Evolutionary conservation across 2,797 vertebrate genomes (phyloP).

Genomic region (Phataginus tetradactyla): DNA sequence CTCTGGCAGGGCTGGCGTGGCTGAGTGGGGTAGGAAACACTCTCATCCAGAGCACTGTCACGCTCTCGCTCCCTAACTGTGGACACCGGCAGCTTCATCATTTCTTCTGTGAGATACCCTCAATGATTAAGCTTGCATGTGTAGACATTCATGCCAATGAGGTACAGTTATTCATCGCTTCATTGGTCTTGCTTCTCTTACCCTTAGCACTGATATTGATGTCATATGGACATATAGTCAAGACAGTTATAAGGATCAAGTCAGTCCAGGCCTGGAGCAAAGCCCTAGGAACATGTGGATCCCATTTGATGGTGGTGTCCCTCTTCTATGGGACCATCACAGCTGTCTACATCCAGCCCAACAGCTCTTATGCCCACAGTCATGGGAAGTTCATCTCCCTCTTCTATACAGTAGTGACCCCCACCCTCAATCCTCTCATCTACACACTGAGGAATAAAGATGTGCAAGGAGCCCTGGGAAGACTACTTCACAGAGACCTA

Average conservation of each 20-base stretch:
- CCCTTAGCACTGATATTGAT: conserved; percentile 48
- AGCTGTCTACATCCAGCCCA: conserved; percentile 49
- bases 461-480: conserved; percentile 58
- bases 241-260: conserved; percentile 39
- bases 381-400: conserved; percentile 57
- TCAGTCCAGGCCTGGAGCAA: conserved; percentile 59
- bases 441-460: conserved; percentile 75
- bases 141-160: conserved; percentile 18
- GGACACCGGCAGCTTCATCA: conserved; percentile 42
- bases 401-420: conserved; percentile 52
- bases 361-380: conserved; percentile 45
- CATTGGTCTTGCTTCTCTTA: conserved; percentile 45
- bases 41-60: conserved; percentile 40
- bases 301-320: conserved; percentile 54
- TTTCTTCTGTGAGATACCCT: conserved; percentile 72
- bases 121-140: conserved; percentile 63
- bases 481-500: not conserved
- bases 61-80: conserved; percentile 59
- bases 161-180: conserved; percentile 47
- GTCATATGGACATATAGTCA: conserved; percentile 42
- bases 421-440: conserved; percentile 66
- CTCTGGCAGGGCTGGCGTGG: not conserved
- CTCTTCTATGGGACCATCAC: conserved; percentile 60
- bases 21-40: conserved; percentile 43
- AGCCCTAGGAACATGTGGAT: conserved; percentile 64